A percentile compares a stretch with the other conserved stretches of the same genome.
Evolutionary conservation across 1,140 invertebrate genomes (phyloP).

Genomic region (Euwallacea similis): DNA sequence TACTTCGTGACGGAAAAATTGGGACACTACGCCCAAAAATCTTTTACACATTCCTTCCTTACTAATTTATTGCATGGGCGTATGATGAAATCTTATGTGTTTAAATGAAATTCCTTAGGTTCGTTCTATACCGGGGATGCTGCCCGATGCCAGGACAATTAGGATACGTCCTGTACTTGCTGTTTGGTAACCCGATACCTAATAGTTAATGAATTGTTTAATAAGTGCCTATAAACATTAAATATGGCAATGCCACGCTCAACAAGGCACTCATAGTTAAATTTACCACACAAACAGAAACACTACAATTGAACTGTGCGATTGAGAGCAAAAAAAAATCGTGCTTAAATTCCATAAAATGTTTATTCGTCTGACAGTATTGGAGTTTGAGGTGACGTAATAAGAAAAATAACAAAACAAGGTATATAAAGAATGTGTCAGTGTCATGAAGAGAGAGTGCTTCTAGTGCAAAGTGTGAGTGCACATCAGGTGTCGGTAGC

Average conservation of each 20-base stretch:
- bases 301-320: no score
- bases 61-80: not conserved
- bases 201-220: not conserved
- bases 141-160: no score
- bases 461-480: not conserved
- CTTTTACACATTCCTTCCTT: conserved; percentile 21
- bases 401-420: conserved; percentile 1
- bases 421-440: conserved; percentile 6
- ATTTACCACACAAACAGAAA: no score
- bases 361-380: conserved; percentile 9
- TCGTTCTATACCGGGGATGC: no score
- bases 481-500: not conserved
- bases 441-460: conserved; percentile 5
- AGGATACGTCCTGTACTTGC: not conserved
- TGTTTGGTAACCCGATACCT: not conserved
- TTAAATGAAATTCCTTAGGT: no score
- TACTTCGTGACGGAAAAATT: conserved; percentile 8
- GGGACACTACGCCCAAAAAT: conserved; percentile 29
- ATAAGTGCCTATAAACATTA: not conserved
- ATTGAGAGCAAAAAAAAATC: not conserved
- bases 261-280: no score
- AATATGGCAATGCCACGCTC: no score
- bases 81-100: no score
- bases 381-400: not conserved
- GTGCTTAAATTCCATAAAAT: not conserved